These are phyloP conservation scores for Urocitellus parryii DNA, from an alignment of 2,113 vertebrate species.

Conservation along the genomic window DNA sequence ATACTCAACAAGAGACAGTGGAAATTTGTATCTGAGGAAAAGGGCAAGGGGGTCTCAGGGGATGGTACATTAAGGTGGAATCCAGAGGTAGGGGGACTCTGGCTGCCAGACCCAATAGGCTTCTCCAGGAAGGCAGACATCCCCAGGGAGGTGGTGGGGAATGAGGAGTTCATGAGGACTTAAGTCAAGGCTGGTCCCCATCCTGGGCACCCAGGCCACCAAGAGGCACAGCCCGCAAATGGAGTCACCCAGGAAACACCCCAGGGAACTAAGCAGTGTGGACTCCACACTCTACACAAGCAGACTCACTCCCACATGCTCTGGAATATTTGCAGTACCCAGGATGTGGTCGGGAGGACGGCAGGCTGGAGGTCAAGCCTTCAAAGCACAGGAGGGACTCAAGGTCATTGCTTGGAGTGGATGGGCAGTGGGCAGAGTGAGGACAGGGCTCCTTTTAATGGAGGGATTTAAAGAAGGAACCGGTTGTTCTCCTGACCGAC, in stretches of 20 bases:
- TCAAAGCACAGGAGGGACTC: not conserved
- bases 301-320: not conserved
- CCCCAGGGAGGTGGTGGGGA: accelerated
- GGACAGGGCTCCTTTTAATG: no score
- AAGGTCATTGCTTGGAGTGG: not conserved
- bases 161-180: no score
- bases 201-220: not conserved
- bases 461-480: no score
- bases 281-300: accelerated
- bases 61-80: not conserved
- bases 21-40: not conserved
- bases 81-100: not conserved
- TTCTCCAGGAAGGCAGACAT: not conserved
- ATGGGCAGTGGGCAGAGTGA: no score
- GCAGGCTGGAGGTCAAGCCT: not conserved
- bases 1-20: not conserved
- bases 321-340: not conserved
- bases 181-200: no score
- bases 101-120: not conserved
- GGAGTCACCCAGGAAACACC: not conserved
- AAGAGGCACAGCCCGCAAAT: accelerated
- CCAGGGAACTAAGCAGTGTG: not conserved
- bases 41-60: no score
- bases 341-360: no score
- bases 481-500: no score